Evolutionary conservation across 2,113 vertebrate species (phyloP).

Genomic region (Perognathus longimembris): DNA sequence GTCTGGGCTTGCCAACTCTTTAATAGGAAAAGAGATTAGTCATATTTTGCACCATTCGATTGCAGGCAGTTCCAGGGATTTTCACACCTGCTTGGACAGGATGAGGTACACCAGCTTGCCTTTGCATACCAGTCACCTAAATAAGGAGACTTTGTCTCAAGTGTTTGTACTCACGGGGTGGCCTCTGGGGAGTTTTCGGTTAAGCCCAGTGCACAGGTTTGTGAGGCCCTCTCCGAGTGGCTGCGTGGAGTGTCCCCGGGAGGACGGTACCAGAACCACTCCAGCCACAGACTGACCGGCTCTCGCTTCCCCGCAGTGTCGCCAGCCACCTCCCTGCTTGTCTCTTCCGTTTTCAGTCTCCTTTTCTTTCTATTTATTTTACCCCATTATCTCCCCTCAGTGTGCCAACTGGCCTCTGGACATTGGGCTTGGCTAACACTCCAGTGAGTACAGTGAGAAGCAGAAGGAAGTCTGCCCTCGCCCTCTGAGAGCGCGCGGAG

Average conservation of each 20-base stretch:
- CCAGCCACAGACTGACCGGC: neutral
- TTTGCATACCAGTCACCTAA: slow-evolving; percentile 1
- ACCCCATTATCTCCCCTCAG: neutral
- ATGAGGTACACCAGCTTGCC: slow-evolving; percentile 53
- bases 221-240: neutral
- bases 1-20: slow-evolving; percentile 70
- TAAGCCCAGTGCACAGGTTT: neutral
- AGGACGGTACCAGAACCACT: neutral
- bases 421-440: neutral
- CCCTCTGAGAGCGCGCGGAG: neutral
- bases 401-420: neutral
- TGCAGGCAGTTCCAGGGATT: slow-evolving; percentile 66
- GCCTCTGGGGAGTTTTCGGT: slow-evolving; percentile 30
- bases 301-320: neutral
- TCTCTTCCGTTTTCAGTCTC: neutral
- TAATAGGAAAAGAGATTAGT: slow-evolving; percentile 73
- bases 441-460: slow-evolving; percentile 36
- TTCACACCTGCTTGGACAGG: slow-evolving; percentile 50
- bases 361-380: slow-evolving; percentile 54
- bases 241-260: neutral
- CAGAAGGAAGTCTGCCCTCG: neutral
- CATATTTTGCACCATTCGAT: slow-evolving; percentile 43
- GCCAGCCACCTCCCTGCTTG: neutral
- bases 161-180: neutral
- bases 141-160: slow-evolving; percentile 21